phyloP scores from a whole-genome alignment of 2,797 vertebrate genomes.

The Rhynchonycteris naso region DNA sequence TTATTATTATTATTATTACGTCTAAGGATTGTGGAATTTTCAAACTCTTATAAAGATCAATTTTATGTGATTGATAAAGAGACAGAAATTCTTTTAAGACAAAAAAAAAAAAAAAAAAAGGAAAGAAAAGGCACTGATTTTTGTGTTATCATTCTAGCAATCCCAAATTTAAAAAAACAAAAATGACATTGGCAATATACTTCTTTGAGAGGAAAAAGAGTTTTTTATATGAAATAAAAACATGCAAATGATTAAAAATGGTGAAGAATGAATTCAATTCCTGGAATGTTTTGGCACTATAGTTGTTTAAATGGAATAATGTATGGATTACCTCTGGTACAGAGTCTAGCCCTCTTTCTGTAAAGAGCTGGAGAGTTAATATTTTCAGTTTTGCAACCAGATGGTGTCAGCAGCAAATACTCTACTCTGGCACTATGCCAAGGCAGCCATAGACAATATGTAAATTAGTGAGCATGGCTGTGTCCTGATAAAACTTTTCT shows the following conservation, averaged over 20 bases:
- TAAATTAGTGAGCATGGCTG: not conserved
- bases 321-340: not conserved
- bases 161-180: not conserved
- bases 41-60: constrained; percentile 34
- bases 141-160: not conserved
- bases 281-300: constrained; percentile 10
- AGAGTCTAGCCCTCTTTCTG: not conserved
- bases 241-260: not conserved
- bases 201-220: constrained; percentile 26
- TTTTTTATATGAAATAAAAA: constrained; percentile 37
- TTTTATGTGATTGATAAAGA: constrained; percentile 45
- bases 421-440: not conserved
- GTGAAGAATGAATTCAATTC: constrained; percentile 15
- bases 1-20: constrained; percentile 10
- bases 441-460: not conserved
- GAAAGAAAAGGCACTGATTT: not conserved
- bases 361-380: not conserved
- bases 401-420: not conserved
- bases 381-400: not conserved
- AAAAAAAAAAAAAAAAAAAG: constrained; percentile 21
- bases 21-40: constrained; percentile 65
- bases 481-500: constrained; percentile 25
- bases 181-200: not conserved
- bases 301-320: not conserved
- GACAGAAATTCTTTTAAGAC: not conserved